Conservation (phyloP, 2,888 invertebrate species). For the Mesorhabditis spiculigera region DNA sequence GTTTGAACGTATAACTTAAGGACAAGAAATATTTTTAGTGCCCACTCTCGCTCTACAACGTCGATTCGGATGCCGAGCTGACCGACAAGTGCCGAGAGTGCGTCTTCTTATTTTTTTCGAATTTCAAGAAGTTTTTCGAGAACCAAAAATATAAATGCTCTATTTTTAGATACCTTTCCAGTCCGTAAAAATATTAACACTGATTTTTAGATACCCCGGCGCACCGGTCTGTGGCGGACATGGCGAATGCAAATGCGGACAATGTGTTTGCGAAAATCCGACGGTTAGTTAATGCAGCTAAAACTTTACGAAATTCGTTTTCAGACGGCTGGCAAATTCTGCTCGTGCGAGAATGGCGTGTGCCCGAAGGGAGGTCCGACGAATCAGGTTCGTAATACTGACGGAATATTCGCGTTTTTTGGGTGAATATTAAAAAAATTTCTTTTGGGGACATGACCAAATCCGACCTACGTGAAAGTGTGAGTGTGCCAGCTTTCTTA, state of each 20-base stretch:
- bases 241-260: slow-evolving; percentile 52
- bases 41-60: slow-evolving; percentile 40
- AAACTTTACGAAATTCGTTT: slow-evolving; percentile 11
- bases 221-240: slow-evolving; percentile 35
- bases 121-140: no score
- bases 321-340: slow-evolving; percentile 48
- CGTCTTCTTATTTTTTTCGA: no score
- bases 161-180: no score
- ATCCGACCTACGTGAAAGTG: no score
- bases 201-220: slow-evolving; percentile 15
- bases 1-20: neutral
- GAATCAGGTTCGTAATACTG: neutral
- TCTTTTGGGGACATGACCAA: no score
- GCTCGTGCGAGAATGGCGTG: slow-evolving; percentile 48
- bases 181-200: neutral
- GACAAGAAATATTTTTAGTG: slow-evolving; percentile 56
- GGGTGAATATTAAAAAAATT: no score
- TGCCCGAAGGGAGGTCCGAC: slow-evolving; percentile 34
- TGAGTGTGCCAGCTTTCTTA: no score
- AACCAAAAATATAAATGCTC: no score
- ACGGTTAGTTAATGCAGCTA: slow-evolving; percentile 18
- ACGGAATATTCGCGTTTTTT: no score
- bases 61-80: slow-evolving; percentile 32
- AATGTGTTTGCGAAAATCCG: slow-evolving; percentile 38
- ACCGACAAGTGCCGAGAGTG: slow-evolving; percentile 44